A percentile compares a stretch with the other conserved stretches of the same genome.
These are phyloP conservation scores for Pachymerium ferrugineum DNA, from an alignment of 2,888 invertebrate species.

Conservation along the genomic window DNA sequence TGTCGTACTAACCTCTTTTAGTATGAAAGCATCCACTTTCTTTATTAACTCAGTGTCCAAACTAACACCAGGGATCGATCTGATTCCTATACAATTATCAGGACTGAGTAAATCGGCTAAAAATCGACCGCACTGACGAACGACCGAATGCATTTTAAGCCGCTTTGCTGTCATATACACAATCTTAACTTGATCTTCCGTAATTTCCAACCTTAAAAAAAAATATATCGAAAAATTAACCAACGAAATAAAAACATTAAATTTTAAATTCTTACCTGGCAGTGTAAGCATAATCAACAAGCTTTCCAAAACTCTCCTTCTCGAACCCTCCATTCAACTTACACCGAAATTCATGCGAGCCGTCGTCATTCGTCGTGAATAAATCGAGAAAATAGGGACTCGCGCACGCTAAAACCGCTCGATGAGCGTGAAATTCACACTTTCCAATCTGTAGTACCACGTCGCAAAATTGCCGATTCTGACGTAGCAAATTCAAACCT, in stretches of 20 bases:
- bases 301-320: conserved; percentile 62
- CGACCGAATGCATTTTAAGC: conserved; percentile 68
- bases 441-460: conserved; percentile 67
- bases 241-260: not conserved
- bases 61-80: conserved; percentile 55
- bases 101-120: conserved; percentile 61
- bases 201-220: conserved; percentile 52
- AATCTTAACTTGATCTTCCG: conserved; percentile 59
- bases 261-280: conserved; percentile 54
- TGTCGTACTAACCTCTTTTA: conserved; percentile 56
- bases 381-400: conserved; percentile 71
- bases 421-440: conserved; percentile 68
- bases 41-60: conserved; percentile 54
- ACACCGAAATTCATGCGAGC: conserved; percentile 49
- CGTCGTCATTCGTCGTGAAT: conserved; percentile 58
- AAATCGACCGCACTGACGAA: conserved; percentile 64
- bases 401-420: conserved; percentile 71
- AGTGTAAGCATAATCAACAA: conserved; percentile 79
- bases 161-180: conserved; percentile 74
- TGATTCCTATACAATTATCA: conserved; percentile 51
- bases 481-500: conserved; percentile 70
- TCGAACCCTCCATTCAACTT: conserved; percentile 62
- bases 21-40: conserved; percentile 65
- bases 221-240: not conserved
- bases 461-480: conserved; percentile 80